Conservation (phyloP, 2,113 vertebrate species). For the Gallinago undulata region DNA sequence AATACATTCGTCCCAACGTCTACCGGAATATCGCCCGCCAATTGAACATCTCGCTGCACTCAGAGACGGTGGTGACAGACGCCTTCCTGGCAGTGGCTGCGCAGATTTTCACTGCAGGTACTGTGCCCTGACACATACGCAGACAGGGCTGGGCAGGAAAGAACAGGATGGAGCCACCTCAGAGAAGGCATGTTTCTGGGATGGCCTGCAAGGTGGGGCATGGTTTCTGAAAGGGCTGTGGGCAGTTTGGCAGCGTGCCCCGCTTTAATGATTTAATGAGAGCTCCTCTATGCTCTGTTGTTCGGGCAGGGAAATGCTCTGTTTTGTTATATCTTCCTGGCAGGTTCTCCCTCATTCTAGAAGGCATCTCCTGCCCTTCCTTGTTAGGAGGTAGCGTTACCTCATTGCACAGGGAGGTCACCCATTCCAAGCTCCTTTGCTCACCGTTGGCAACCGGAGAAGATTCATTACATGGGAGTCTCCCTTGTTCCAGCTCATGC, state of each 20-base stretch:
- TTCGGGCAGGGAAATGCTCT: background rate
- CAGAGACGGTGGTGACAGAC: slow-evolving; percentile 86
- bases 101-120: slow-evolving; percentile 94
- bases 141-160: background rate
- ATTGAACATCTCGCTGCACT: slow-evolving; percentile 89
- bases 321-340: background rate
- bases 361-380: background rate
- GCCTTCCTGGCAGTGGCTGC: slow-evolving; percentile 94
- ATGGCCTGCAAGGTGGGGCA: background rate
- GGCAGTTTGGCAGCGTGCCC: background rate
- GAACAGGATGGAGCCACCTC: background rate
- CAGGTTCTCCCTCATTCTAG: background rate
- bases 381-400: background rate
- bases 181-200: background rate
- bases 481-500: background rate
- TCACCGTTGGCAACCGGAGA: background rate
- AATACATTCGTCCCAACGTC: slow-evolving; percentile 90
- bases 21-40: slow-evolving; percentile 92
- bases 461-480: slow-evolving; percentile 7
- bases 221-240: background rate
- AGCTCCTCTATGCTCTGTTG: background rate
- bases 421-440: slow-evolving; percentile 32
- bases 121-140: background rate
- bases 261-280: slow-evolving; percentile 6
- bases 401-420: background rate